phyloP scores from a whole-genome alignment of 2,797 vertebrate genomes.

The Halcyon leucocephala region DNA sequence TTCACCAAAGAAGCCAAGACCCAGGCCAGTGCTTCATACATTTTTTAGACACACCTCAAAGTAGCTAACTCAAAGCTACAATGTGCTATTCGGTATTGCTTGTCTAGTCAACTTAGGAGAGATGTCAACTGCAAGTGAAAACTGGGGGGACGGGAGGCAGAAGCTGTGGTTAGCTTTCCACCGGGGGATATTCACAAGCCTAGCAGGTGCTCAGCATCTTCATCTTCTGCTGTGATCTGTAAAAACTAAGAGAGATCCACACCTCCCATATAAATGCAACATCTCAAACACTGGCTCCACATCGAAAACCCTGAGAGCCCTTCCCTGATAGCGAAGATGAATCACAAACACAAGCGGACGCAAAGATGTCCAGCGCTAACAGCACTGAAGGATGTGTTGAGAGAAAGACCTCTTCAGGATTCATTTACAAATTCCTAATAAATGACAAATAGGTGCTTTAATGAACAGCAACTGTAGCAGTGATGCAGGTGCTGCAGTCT shows the following conservation, averaged over 20 bases:
- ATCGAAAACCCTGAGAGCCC: neutral
- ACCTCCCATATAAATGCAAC: neutral
- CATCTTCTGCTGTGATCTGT: neutral
- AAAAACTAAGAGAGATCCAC: neutral
- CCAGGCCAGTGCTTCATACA: neutral
- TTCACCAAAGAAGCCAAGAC: neutral
- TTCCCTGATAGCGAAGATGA: neutral
- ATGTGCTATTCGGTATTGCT: neutral
- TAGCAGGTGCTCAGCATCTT: neutral
- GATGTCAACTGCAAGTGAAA: constrained; percentile 16
- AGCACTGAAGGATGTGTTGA: neutral
- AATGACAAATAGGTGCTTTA: neutral
- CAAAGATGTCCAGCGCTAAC: neutral
- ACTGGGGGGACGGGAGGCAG: neutral
- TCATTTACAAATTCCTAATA: neutral
- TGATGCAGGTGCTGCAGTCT: neutral
- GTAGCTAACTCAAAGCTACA: constrained; percentile 26
- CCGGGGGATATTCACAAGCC: neutral
- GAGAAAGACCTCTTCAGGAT: neutral
- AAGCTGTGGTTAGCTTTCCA: neutral
- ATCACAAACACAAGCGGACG: neutral
- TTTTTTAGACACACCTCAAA: constrained; percentile 40
- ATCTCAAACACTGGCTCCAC: neutral
- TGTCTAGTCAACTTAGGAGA: neutral
- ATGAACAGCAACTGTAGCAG: neutral